Conservation (phyloP, 1,140 invertebrate species). For the Odontomachus brunneus region DNA sequence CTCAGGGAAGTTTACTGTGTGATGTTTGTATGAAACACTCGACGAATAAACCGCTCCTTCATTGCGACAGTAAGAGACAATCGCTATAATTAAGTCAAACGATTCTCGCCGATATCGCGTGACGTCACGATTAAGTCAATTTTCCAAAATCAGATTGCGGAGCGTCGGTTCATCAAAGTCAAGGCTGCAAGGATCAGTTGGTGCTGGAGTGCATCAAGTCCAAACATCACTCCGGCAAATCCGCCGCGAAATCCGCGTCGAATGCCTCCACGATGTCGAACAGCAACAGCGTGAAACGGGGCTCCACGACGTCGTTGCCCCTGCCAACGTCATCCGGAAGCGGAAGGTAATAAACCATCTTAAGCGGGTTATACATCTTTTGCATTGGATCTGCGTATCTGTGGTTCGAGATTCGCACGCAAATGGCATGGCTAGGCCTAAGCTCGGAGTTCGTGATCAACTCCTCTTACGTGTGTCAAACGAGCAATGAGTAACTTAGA, state of each 20-base stretch:
- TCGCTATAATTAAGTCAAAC: constrained; percentile 8
- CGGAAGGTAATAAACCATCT: constrained; percentile 79
- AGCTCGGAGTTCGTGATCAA: constrained; percentile 71
- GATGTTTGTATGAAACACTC: constrained; percentile 93
- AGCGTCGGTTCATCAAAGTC: constrained; percentile 93
- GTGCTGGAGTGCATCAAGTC: constrained; percentile 89
- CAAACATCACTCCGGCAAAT: constrained; percentile 80
- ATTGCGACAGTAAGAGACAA: constrained; percentile 88
- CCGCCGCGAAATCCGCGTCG: constrained; percentile 80
- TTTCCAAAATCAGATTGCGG: constrained; percentile 87
- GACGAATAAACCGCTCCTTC: constrained; percentile 91
- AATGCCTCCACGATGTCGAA: constrained; percentile 79
- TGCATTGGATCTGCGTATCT: constrained; percentile 78
- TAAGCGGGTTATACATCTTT: constrained; percentile 53
- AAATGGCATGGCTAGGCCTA: constrained; percentile 77
- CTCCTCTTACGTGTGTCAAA: constrained; percentile 43
- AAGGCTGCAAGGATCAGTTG: constrained; percentile 93
- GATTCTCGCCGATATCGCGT: too few species aligned
- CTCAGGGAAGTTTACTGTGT: constrained; percentile 86
- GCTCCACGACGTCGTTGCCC: constrained; percentile 82
- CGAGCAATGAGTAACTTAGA: constrained; percentile 53
- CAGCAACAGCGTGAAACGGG: constrained; percentile 77
- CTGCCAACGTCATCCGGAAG: constrained; percentile 77
- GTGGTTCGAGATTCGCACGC: constrained; percentile 80
- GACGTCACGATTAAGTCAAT: background rate